phyloP scores from a whole-genome alignment of 2,888 invertebrate genomes.

The Plagodis pulveraria region DNA sequence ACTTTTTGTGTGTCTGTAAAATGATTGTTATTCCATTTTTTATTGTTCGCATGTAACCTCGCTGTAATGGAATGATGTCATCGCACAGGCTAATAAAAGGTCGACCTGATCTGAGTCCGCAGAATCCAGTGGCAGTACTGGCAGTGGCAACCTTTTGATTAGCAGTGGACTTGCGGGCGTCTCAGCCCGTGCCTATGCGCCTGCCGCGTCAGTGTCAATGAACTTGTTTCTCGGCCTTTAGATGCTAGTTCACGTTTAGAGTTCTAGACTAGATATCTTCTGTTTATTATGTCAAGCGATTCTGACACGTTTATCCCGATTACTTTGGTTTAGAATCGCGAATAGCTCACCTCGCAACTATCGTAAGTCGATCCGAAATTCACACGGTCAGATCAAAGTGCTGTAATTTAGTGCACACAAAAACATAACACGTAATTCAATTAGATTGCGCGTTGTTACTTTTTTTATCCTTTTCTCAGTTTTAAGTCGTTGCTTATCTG shows the following conservation, averaged over 20 bases:
- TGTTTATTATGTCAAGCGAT: slow-evolving; percentile 1
- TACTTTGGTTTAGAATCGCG: background rate
- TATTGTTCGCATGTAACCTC: slow-evolving; percentile 25
- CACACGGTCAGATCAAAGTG: slow-evolving; percentile 5
- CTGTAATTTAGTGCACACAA: slow-evolving; percentile 18
- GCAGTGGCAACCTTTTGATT: slow-evolving; percentile 1
- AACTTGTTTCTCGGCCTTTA: slow-evolving; percentile 44
- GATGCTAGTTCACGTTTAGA: slow-evolving; percentile 31
- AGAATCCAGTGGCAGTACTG: slow-evolving; percentile 34
- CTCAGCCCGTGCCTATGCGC: slow-evolving; percentile 1
- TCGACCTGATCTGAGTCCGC: slow-evolving; percentile 26
- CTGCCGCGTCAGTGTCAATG: slow-evolving; percentile 46
- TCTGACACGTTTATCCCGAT: background rate
- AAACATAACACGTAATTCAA: slow-evolving; percentile 11
- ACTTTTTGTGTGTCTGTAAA: slow-evolving; percentile 17
- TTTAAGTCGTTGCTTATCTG: background rate
- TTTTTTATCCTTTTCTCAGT: slow-evolving; percentile 6
- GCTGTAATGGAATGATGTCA: slow-evolving; percentile 27
- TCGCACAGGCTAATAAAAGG: slow-evolving; percentile 20
- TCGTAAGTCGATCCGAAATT: slow-evolving; percentile 3
- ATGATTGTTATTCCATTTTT: slow-evolving; percentile 16
- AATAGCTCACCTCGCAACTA: background rate
- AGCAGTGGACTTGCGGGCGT: slow-evolving; percentile 5
- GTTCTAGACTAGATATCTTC: slow-evolving; percentile 30
- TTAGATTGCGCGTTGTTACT: slow-evolving; percentile 8